Conservation (phyloP, 2,113 vertebrate species). For the Gavialis gangeticus region DNA sequence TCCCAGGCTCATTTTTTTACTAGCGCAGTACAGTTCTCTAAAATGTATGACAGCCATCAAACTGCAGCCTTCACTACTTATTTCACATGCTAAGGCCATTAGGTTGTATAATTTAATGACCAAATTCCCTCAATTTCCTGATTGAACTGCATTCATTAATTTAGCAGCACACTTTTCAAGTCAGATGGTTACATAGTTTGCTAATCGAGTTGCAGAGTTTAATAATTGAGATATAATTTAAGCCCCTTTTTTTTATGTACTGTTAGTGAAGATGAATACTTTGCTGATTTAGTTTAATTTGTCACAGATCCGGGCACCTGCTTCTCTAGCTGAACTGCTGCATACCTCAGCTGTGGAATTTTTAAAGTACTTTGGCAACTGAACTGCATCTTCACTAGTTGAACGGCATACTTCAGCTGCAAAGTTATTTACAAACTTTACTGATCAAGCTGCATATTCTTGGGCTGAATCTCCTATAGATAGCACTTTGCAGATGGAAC, state of each 20-base stretch:
- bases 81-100: background rate
- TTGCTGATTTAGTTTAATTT: constrained; percentile 69
- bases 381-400: constrained; percentile 55
- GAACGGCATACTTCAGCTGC: constrained; percentile 69
- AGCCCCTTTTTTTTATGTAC: background rate
- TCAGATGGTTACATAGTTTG: constrained; percentile 6
- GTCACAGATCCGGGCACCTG: constrained; percentile 72
- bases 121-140: background rate
- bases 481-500: constrained; percentile 69
- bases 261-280: constrained; percentile 47
- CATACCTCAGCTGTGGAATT: constrained; percentile 62
- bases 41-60: background rate
- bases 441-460: constrained; percentile 69
- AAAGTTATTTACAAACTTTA: constrained; percentile 81
- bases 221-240: constrained; percentile 47
- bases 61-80: background rate
- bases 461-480: constrained; percentile 59
- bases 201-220: constrained; percentile 25
- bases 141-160: background rate
- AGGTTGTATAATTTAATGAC: background rate
- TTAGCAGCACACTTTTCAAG: background rate
- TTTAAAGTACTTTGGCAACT: constrained; percentile 62
- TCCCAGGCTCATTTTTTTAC: background rate
- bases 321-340: constrained; percentile 46
- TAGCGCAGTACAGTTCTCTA: background rate